Conservation (phyloP, 2,888 invertebrate genomes). For the Stenolophus ochropezus region DNA sequence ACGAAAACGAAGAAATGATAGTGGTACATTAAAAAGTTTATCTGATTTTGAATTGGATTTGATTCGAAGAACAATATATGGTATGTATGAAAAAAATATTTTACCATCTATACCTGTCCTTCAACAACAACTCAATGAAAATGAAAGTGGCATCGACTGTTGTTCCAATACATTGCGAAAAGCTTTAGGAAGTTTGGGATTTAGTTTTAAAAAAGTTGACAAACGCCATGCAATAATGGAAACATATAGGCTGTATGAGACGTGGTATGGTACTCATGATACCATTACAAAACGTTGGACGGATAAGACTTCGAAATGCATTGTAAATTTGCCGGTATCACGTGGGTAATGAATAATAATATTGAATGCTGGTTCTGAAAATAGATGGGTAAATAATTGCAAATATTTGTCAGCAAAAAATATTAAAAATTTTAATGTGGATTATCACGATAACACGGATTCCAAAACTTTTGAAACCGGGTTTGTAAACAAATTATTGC, state of each 20-base stretch:
- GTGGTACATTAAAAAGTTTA: background rate
- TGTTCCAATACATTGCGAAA: too few species aligned
- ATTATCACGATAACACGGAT: background rate
- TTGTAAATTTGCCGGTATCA: background rate
- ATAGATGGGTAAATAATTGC: background rate
- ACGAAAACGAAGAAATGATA: too few species aligned
- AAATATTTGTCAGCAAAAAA: conserved; percentile 3
- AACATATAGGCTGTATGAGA: background rate
- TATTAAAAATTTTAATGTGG: background rate
- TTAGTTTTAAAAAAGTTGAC: too few species aligned
- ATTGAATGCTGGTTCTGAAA: conserved; percentile 1
- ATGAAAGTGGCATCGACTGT: too few species aligned
- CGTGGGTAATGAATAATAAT: conserved; percentile 20
- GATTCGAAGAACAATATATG: background rate
- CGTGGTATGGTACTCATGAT: conserved; percentile 16
- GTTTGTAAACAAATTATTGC: background rate
- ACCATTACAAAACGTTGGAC: background rate
- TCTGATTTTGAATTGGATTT: too few species aligned
- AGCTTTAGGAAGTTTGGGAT: too few species aligned
- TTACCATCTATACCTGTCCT: too few species aligned
- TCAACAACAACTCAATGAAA: too few species aligned
- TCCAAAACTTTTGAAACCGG: background rate
- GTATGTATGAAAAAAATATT: too few species aligned
- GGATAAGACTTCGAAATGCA: background rate
- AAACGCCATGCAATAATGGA: background rate